phyloP scores from a whole-genome alignment of 2,113 vertebrate species.

The cattle (Bos taurus) region DNA sequence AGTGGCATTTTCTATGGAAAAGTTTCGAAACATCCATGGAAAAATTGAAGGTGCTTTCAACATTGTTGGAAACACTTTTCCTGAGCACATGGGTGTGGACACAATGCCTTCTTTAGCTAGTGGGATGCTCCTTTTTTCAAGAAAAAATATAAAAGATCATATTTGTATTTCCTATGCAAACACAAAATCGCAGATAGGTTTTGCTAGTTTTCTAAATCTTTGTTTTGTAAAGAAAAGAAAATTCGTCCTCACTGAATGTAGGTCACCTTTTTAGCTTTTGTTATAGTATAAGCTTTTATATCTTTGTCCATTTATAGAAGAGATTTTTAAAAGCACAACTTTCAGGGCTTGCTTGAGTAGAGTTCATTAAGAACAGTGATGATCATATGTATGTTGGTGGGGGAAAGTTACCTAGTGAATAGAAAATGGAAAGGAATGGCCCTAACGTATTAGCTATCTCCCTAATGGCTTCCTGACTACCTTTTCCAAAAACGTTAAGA shows the following conservation, averaged over 20 bases:
- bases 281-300: neutral
- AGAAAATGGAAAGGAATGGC: neutral
- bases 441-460: neutral
- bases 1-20: neutral
- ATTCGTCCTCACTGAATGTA: fast-evolving
- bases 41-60: neutral
- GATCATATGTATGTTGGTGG: fast-evolving
- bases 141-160: neutral
- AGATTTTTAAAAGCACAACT: neutral
- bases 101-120: neutral
- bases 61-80: neutral
- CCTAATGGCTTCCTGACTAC: neutral
- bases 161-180: neutral
- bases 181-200: neutral
- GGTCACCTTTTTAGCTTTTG: neutral
- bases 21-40: neutral
- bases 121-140: neutral
- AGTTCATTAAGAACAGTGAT: neutral
- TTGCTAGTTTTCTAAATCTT: neutral
- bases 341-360: neutral
- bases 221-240: neutral
- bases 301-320: neutral
- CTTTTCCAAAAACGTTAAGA: slow-evolving; percentile 1
- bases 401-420: neutral
- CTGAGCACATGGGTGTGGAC: neutral